Evolutionary conservation across 1,140 invertebrate genomes (phyloP), one percentile per base, ranked within the genome.

Genomic region (Drosophila truncata): DNA sequence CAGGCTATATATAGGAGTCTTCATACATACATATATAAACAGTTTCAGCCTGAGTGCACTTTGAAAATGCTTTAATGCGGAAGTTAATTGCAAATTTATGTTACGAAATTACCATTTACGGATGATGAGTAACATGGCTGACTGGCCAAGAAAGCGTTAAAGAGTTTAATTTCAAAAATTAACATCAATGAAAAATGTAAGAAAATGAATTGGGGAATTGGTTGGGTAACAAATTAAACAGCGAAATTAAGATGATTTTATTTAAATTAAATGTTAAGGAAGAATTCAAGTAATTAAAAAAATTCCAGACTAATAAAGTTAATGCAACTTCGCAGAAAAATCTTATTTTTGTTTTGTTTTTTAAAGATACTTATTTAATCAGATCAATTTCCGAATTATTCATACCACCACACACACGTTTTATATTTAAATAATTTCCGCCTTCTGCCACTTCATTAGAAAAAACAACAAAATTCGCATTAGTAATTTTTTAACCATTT

Each of bases 351-450:
- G 37, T 33, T 25, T 44, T 27, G 16, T 25, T 60, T 39, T 11
- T 25, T n/a, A 20, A 33, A 33, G 7, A 18, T 27, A 64, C 52
- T 44, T 44, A 64, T 41, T 42, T 35, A 50, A 33, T 9, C 59
- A 50, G 18, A 50, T 23, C 13, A 69, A 4, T 35, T 69, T 42
- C n/a, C 37, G 23, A 64, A 49, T 69, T 69, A 65, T 47, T 65
- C 25, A 50, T 64, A 27, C 55, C 60, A 16, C 35, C 13, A 44
- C 13, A 18, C 25, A n/a, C 27, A 29, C 7, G 5, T 25, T 33
- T 50, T 18, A 71, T 71, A 71, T 69, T 70, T 41, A 47, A 71
- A 71, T 49, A 71, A 33, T 27, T 71, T 71, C 50, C 66, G 69
- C 20, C 50, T 35, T 20, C 35, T 13, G 18, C 10, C 39, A 16